Conservation (phyloP, 2,888 invertebrate species). For the Odontothrips loti region DNA sequence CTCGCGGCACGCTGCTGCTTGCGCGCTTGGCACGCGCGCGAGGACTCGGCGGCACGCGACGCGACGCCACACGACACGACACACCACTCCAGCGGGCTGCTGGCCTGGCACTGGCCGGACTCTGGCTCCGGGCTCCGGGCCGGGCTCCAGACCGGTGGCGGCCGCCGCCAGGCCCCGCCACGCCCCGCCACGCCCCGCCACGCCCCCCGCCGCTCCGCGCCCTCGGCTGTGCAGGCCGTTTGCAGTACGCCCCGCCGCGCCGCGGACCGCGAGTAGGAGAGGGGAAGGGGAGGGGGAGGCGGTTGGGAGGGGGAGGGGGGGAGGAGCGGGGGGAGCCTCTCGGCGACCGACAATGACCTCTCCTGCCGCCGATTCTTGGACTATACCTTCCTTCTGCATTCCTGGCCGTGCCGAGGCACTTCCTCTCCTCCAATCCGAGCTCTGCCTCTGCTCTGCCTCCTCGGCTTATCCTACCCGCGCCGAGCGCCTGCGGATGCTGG, state of each 20-base stretch:
- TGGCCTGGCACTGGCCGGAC: background rate
- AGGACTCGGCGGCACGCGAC: background rate
- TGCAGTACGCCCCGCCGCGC: background rate
- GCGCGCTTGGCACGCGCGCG: too few species aligned
- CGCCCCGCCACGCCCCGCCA: background rate
- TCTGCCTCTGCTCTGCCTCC: too few species aligned
- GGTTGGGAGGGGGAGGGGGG: background rate
- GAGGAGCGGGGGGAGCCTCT: background rate
- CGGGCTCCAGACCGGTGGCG: background rate
- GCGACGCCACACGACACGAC: background rate
- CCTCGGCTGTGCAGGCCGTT: background rate
- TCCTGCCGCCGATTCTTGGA: background rate
- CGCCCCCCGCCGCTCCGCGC: background rate
- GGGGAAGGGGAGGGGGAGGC: too few species aligned
- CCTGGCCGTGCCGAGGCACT: too few species aligned
- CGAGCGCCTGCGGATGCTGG: too few species aligned
- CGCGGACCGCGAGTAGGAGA: too few species aligned
- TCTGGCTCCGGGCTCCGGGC: background rate
- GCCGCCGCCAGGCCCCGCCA: background rate
- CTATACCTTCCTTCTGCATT: background rate
- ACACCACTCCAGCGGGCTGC: conserved; percentile 1
- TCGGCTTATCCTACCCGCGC: too few species aligned
- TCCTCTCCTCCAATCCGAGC: too few species aligned
- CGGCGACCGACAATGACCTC: background rate
- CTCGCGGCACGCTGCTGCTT: too few species aligned